These are phyloP conservation scores for Pithys albifrons DNA, from an alignment of 2,113 vertebrate species.

Conservation along the genomic window DNA sequence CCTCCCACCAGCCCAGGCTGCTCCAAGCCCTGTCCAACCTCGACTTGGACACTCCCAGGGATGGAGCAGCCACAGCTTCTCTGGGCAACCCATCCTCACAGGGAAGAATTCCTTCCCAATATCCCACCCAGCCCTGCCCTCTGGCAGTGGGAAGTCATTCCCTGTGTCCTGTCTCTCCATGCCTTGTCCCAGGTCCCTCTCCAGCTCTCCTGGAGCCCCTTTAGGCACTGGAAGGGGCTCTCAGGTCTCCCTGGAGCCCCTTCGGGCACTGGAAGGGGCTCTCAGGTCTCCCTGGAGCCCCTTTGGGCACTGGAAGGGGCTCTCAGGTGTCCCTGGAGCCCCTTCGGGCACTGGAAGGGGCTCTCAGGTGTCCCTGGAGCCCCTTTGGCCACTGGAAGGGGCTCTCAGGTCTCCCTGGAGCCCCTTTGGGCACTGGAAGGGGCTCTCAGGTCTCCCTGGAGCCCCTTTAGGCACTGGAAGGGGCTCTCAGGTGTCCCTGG, in stretches of 20 bases:
- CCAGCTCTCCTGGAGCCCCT: not conserved
- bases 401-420: too few species aligned
- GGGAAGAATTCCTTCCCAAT: not conserved
- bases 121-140: fast-evolving
- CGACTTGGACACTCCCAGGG: too few species aligned
- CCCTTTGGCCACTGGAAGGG: not conserved
- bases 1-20: too few species aligned
- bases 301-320: fast-evolving
- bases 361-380: not conserved
- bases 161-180: not conserved
- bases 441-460: not conserved
- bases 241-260: not conserved
- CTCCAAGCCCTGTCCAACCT: too few species aligned
- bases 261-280: not conserved
- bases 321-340: not conserved
- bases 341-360: fast-evolving
- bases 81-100: too few species aligned
- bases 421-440: fast-evolving
- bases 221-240: not conserved
- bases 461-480: fast-evolving
- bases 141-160: not conserved
- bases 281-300: too few species aligned
- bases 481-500: not conserved
- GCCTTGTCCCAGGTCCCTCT: not conserved
- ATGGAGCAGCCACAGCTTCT: too few species aligned